phyloP scores from a whole-genome alignment of 2,888 invertebrate species.

The Stenoptilia bipunctidactyla region DNA sequence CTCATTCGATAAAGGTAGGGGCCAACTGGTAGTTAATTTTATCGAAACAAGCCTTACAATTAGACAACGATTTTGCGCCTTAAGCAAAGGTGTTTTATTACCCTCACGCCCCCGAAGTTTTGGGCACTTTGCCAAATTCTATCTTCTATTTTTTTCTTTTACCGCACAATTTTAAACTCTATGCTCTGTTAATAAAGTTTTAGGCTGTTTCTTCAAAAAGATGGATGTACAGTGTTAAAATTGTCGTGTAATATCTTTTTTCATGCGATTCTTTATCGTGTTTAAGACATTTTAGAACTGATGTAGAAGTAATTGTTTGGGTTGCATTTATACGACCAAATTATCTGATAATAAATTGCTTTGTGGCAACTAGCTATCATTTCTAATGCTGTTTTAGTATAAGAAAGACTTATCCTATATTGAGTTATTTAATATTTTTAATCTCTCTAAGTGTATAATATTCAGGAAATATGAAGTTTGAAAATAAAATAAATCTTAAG shows the following conservation, averaged over 20 bases:
- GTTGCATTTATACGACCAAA: not conserved
- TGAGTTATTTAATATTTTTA: too few relatives aligned
- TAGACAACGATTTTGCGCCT: not conserved
- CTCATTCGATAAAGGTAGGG: not conserved
- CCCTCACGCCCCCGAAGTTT: not conserved
- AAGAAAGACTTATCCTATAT: too few relatives aligned
- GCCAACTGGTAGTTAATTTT: not conserved
- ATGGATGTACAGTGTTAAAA: not conserved
- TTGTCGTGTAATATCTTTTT: constrained; percentile 1
- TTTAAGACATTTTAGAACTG: not conserved
- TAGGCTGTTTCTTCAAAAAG: not conserved
- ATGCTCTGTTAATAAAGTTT: not conserved
- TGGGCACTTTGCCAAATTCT: not conserved
- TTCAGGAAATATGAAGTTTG: too few relatives aligned
- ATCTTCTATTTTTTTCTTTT: not conserved
- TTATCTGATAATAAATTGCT: constrained; percentile 1
- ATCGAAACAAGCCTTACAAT: constrained; percentile 1
- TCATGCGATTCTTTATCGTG: not conserved
- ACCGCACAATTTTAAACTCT: not conserved
- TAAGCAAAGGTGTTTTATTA: not conserved
- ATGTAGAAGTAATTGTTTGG: not conserved
- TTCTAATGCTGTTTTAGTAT: too few relatives aligned
- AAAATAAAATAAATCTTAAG: too few relatives aligned
- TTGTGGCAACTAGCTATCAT: too few relatives aligned
- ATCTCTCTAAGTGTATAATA: too few relatives aligned